Evolutionary conservation across 1,140 invertebrate species (phyloP), one percentile per base, ranked within the genome.

Genomic region (Trichonephila clavata): DNA sequence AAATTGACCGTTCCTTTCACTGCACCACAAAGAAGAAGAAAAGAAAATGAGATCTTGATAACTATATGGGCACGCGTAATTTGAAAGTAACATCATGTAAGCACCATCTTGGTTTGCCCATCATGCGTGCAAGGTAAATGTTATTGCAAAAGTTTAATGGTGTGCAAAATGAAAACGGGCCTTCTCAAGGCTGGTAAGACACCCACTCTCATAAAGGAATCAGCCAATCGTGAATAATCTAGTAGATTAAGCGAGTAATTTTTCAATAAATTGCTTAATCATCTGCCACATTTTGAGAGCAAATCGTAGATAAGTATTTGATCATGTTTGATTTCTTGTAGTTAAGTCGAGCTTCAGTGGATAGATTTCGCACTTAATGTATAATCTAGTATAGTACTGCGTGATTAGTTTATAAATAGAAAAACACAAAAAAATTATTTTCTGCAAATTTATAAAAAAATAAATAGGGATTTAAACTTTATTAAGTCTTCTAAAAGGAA

Each of bases 41-140:
- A 39, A 57, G 27, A 63, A 86, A 86, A 61, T 24, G 84, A 86
- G 59, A 86, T 32, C 59, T 86, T 86, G 59, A 86, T 61, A 86
- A 16, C 50, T 60, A 18, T 27, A 27, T 59, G 27, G 24, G 24
- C 59, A 86, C 59, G 84, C 57, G 59, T 86, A 86, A 86, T 86
- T 86, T 86, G 24, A 61, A 32, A 63, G 3, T 59, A 60, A 32
- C 59, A 60, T 60, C 60, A 59, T 84, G 81, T 63, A 24, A 61
- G 59, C 61, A 60, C 27, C 59, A 60, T 86, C 84, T 32, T 61
- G 7, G 57, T 63, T 60, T 59, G 39, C 24, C 84, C 57, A 86
- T 27, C 84, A 32, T 32, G 59, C 84, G 59, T 59, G 84, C 84
- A 60, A 60, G 57, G 43, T 84, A 84, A 77, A 20, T 14, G 71